Evolutionary conservation across 2,797 vertebrate species (phyloP).

Genomic region (Etheostoma perlongum): DNA sequence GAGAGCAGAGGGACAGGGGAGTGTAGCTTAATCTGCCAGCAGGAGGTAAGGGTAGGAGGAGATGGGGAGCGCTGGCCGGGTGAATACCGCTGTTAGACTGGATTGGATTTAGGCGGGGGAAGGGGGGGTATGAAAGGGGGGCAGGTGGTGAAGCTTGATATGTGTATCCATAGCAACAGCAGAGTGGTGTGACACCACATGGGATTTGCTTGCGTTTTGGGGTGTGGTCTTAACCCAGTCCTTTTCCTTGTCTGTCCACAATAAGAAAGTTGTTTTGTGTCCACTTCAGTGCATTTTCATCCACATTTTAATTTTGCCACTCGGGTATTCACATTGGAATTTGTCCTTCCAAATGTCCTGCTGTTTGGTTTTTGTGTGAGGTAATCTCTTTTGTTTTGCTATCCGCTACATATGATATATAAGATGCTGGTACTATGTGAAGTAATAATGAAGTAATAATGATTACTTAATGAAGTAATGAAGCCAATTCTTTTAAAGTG

Average conservation of each 20-base stretch:
- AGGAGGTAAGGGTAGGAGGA: slow-evolving; percentile 70
- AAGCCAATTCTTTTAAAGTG: not conserved
- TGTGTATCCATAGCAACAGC: slow-evolving; percentile 79
- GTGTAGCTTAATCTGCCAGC: slow-evolving; percentile 73
- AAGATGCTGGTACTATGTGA: not conserved
- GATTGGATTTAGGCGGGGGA: slow-evolving; percentile 64
- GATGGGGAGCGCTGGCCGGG: slow-evolving; percentile 50
- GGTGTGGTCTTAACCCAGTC: slow-evolving; percentile 56
- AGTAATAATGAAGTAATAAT: not conserved
- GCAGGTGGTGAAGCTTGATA: slow-evolving; percentile 84
- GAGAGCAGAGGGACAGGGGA: slow-evolving; percentile 49
- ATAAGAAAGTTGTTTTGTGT: slow-evolving; percentile 46
- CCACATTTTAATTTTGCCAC: not conserved
- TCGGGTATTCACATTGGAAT: not conserved
- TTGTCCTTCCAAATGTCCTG: not conserved
- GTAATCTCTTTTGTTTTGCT: slow-evolving; percentile 15
- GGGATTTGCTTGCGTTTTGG: slow-evolving; percentile 70
- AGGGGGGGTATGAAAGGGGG: slow-evolving; percentile 43
- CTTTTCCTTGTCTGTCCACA: slow-evolving; percentile 21
- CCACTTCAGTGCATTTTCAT: slow-evolving; percentile 4
- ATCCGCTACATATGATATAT: not conserved
- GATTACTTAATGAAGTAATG: too few species aligned
- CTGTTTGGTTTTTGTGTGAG: not conserved
- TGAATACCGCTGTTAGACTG: slow-evolving; percentile 60
- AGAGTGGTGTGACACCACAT: slow-evolving; percentile 73